Percentiles rank a stretch among this genome's conserved stretches.
phyloP scores from a whole-genome alignment of 2,888 invertebrate species.

The Dascillus cervinus region DNA sequence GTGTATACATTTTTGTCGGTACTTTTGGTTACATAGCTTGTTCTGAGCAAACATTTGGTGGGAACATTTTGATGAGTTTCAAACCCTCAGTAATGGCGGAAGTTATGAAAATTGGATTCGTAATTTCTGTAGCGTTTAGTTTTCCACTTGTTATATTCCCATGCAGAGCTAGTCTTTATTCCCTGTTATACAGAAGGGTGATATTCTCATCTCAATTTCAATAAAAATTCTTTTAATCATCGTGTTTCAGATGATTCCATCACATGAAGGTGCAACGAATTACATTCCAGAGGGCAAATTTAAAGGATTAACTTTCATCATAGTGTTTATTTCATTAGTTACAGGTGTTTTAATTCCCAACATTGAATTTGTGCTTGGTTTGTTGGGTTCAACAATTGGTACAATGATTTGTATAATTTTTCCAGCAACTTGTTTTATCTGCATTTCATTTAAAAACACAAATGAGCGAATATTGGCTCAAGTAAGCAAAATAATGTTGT shows the following conservation, averaged over 20 bases:
- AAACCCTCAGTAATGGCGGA: slow-evolving; percentile 75
- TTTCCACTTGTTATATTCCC: slow-evolving; percentile 97
- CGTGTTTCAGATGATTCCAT: slow-evolving; percentile 39
- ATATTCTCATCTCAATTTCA: too few relatives aligned
- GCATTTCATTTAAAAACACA: slow-evolving; percentile 74
- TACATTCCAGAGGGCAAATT: slow-evolving; percentile 82
- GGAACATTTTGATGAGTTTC: slow-evolving; percentile 87
- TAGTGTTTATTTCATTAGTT: slow-evolving; percentile 67
- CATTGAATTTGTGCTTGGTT: slow-evolving; percentile 86
- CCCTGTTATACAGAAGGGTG: slow-evolving; percentile 78
- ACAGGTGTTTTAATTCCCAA: slow-evolving; percentile 86
- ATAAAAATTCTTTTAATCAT: background rate
- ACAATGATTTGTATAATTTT: slow-evolving; percentile 88
- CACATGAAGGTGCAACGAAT: slow-evolving; percentile 54
- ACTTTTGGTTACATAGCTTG: slow-evolving; percentile 85
- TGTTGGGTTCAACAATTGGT: slow-evolving; percentile 93
- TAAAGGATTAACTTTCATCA: slow-evolving; percentile 71
- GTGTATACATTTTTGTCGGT: slow-evolving; percentile 85
- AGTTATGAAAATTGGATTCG: slow-evolving; percentile 89
- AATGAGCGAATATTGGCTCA: slow-evolving; percentile 78
- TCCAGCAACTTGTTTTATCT: slow-evolving; percentile 84
- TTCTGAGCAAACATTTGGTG: slow-evolving; percentile 65
- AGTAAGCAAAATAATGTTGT: slow-evolving; percentile 46
- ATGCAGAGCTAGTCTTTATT: slow-evolving; percentile 88
- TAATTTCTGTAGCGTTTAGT: slow-evolving; percentile 89